These are phyloP conservation scores for Aelia acuminata DNA, from an alignment of 2,888 invertebrate species.

Conservation along the genomic window DNA sequence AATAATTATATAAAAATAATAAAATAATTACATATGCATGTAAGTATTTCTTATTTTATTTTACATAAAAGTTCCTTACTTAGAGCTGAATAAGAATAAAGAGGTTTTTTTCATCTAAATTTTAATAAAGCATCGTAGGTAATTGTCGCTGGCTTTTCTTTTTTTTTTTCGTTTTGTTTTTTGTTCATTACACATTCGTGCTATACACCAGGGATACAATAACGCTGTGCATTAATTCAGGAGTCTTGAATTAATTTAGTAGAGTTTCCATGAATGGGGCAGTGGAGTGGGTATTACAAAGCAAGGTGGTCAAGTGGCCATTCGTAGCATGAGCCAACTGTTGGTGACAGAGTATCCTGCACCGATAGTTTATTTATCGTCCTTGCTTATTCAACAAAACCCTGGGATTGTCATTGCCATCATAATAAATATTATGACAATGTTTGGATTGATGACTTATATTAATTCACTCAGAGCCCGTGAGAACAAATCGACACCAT, in stretches of 20 bases:
- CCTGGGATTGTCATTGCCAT: not conserved
- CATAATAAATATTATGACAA: not conserved
- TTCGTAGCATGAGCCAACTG: not conserved
- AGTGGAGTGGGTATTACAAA: not conserved
- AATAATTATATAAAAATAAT: no score
- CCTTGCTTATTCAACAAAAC: not conserved
- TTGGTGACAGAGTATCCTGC: not conserved
- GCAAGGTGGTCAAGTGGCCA: conserved; percentile 18
- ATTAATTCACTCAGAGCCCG: no score
- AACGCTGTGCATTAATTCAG: not conserved
- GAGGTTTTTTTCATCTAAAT: no score
- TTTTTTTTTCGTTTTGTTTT: not conserved
- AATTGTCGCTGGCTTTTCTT: no score
- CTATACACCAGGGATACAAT: not conserved
- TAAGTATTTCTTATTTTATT: no score
- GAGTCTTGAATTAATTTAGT: conserved; percentile 6
- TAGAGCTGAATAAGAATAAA: no score
- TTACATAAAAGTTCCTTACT: no score
- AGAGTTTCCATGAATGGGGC: not conserved
- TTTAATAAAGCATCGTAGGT: not conserved
- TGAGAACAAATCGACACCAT: no score
- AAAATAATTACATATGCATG: no score
- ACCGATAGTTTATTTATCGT: not conserved
- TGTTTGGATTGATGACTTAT: not conserved
- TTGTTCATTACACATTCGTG: not conserved